phyloP scores from a whole-genome alignment of 2,797 vertebrate genomes.

The Sebastes umbrosus region DNA sequence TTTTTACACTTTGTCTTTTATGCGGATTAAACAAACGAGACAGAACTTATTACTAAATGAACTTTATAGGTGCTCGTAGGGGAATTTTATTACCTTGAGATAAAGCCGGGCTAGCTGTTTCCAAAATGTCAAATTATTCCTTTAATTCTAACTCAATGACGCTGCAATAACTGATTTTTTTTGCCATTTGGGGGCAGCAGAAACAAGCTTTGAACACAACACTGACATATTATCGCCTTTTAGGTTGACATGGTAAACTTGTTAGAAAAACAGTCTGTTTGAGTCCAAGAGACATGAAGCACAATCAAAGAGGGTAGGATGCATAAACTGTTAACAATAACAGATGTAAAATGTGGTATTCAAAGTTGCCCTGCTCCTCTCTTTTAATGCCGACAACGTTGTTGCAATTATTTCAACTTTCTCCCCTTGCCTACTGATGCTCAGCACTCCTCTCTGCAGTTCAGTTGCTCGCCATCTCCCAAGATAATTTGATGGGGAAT shows the following conservation, averaged over 20 bases:
- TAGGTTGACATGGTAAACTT: not conserved
- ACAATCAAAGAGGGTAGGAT: not conserved
- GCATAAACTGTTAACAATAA: constrained; percentile 9
- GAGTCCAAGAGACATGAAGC: not conserved
- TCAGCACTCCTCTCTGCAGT: constrained; percentile 68
- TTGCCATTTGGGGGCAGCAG: not conserved
- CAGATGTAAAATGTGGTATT: constrained; percentile 20
- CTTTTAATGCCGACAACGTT: constrained; percentile 43
- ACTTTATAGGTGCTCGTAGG: not conserved
- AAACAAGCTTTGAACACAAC: not conserved
- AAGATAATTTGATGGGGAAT: constrained; percentile 81
- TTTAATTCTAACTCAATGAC: not conserved
- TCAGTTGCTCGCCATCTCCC: constrained; percentile 76
- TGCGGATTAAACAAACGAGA: not conserved
- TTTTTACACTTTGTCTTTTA: not conserved
- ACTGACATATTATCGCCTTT: not conserved
- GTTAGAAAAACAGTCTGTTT: not conserved
- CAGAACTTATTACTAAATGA: not conserved
- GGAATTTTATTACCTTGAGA: not conserved
- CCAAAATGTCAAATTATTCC: not conserved
- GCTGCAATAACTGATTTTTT: not conserved
- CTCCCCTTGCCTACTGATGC: constrained; percentile 67
- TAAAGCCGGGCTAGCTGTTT: not conserved
- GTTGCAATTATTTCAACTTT: constrained; percentile 72
- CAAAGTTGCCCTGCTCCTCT: constrained; percentile 8